Percentiles rank a stretch among this genome's conserved stretches.
These are phyloP conservation scores for Rhingia campestris DNA, from an alignment of 2,888 invertebrate species.

Conservation along the genomic window DNA sequence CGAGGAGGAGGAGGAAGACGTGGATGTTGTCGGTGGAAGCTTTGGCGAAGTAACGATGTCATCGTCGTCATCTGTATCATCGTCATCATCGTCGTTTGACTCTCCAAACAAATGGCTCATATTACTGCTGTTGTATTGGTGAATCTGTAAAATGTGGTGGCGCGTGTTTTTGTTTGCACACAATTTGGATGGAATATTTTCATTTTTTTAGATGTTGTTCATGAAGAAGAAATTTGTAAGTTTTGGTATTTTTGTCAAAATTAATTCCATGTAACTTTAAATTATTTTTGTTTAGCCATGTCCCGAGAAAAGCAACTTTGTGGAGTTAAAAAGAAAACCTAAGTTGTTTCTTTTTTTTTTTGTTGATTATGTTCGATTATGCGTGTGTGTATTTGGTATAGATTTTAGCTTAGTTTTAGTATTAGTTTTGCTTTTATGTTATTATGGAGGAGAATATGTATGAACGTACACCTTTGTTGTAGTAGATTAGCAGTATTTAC, in stretches of 20 bases:
- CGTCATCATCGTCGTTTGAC: slow-evolving; percentile 78
- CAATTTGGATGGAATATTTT: slow-evolving; percentile 60
- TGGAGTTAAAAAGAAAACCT: slow-evolving; percentile 29
- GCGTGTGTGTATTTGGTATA: slow-evolving; percentile 23
- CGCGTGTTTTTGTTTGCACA: slow-evolving; percentile 65
- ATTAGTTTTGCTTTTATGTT: slow-evolving; percentile 18
- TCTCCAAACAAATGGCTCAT: slow-evolving; percentile 79
- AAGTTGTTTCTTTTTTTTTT: slow-evolving; percentile 10
- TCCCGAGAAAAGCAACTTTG: slow-evolving; percentile 61
- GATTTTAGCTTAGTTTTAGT: slow-evolving; percentile 22
- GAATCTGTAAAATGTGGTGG: slow-evolving; percentile 76
- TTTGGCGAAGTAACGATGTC: slow-evolving; percentile 55
- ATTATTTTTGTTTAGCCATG: slow-evolving; percentile 61
- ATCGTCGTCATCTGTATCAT: slow-evolving; percentile 76
- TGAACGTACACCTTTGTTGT: not conserved
- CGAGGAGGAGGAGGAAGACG: slow-evolving; percentile 58
- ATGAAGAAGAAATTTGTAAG: slow-evolving; percentile 45
- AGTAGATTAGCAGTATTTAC: slow-evolving; percentile 23
- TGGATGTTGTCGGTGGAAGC: slow-evolving; percentile 50
- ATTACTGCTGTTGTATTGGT: slow-evolving; percentile 75
- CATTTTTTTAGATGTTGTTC: slow-evolving; percentile 58
- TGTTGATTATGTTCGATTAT: slow-evolving; percentile 20
- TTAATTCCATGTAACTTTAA: slow-evolving; percentile 38
- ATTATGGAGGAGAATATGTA: slow-evolving; percentile 6
- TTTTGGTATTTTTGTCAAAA: slow-evolving; percentile 21